Evolutionary conservation across 2,888 invertebrate species (phyloP), one percentile per base, ranked within the genome.

Genomic region (Anagyrus pseudococci): DNA sequence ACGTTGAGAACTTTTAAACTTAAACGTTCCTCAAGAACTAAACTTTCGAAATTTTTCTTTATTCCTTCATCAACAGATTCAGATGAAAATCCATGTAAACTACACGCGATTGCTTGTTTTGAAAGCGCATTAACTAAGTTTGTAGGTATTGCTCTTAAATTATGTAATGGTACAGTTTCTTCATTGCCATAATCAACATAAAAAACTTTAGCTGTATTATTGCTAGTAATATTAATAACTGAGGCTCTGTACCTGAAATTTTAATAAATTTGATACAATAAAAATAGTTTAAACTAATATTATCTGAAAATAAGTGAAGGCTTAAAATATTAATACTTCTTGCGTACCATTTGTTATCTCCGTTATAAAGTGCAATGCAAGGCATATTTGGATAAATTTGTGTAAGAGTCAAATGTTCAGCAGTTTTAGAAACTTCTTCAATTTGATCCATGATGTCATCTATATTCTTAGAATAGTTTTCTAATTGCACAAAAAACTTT

Each of bases 131-230:
- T 83, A 4, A 91, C 82, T 67, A 89, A 83, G 58, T 88, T 86
- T 4, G 86, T 84, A 4, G 87, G 85, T 23, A 93, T 89, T 22
- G 84, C 82, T 64, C 88, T 86, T 26, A 93, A 79, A 40, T 87
- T 81, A 13, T 84, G 82, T 1, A 84, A 77, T 7, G 84, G 79
- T 1, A 94, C 87, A n/a, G 85, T 85, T 76, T 95, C 96, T 73
- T 93, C 90, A 81, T 98, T 98, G 6, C 98, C 98, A 82, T 93
- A 99, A 83, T 99, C 98, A 17, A 98, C 90, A 82, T 95, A 98
- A 2, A 89, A 84, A 1, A 98, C 91, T 58, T 86, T 82, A 1
- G 89, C 85, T 65, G 86, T 86, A 37, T 82, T 81, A 4, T 83
- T 83, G 1, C 83, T 84, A 33, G 84, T 84, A 4, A 88, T 81